Evolutionary conservation across 92 coral and sea anemone species (phyloP), one percentile per base, ranked within the genome.

Genomic region (Siderastrea radians): DNA sequence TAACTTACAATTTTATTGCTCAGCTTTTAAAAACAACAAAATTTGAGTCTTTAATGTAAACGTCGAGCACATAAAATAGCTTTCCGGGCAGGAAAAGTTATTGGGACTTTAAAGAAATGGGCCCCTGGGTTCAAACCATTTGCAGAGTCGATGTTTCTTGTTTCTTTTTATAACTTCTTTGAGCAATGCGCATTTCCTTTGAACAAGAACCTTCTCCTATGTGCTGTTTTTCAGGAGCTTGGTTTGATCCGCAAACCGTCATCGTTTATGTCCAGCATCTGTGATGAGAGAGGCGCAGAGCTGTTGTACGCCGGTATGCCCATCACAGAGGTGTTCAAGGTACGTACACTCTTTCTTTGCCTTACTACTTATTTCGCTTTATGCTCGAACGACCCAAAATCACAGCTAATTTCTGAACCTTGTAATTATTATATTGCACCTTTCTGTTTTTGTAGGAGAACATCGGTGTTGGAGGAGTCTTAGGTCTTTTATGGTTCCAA

Each of bases 251-350:
- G 99, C 59, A 98, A 98, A 59, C 99, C 99, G 12, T 95, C 99
- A 12, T 98, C 99, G 7, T 98, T 98, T 84, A 98, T 98, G 99
- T 98, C 99, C 7, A 98, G 99, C 86, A 98, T 98, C 85, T 98
- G 99, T 75, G 99, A 98, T 57, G 99, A 98, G 92, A 87, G 99
- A 84, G 99, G 99, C 14, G 99, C 99, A 1, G 99, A 98, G 86
- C 80, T 98, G 63, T 92, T 98, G 69, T 98, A 98, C 64, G 99
- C 99, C 66, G 99, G 98, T 17, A 96, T 98, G 96, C 99, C 99
- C 6, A 95, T 98, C 86, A 95, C 99, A 38, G 98, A 98, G 84
- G 96, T 98, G 12, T 98, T 98, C 90, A 95, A 93, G 94, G 98
- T 89, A 13, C 57, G 74, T 17, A n/a, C 46, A 14, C 8, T 49